Base-by-base conservation (phyloP, 2,888 invertebrate species). In the Phengaris arion region DNA sequence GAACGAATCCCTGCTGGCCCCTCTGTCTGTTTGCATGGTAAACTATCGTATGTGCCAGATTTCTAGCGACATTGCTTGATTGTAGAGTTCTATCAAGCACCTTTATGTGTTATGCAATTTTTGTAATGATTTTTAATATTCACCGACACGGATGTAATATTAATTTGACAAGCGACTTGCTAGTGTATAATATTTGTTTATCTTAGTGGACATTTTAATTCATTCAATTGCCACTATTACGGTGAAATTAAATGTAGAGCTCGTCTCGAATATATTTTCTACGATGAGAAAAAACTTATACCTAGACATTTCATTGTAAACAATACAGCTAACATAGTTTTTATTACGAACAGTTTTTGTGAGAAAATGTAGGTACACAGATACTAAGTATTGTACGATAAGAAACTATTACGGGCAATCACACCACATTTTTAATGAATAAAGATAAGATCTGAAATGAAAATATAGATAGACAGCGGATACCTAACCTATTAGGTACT, bases 141-240 rank as follows among this genome's bases (percentile, higher is more conserved):
- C 10, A n/a, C 12, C 70, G 70, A 51, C 70, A 22, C 70, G 70
- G 70, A 70, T 70, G 70, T 70, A 48, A 51, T 70, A 22, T 70
- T 51, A 70, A 70, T n/a, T 70, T 8, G 48, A 13, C 35, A 64
- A 12, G 64, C 15, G 64, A 70, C 70, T 70, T 46, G 15, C 70
- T 70, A n/a, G 15, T 70, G 48, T n/a, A 70, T n/a, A 10, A 70
- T 51, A 70, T 51, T 48, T 48, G 69, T 48, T n/a, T 8, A 6
- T 48, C 48, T 48, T 46, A 69, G 70, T 10, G 69, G 13, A 70
- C 70, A 70, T 70, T 70, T 51, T 48, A 70, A 70, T 70, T 48
- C 15, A 48, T 4, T 35, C 3, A 35, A 35, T 35, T 35, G n/a
- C 12, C n/a, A 6, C 70, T 12, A 46, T 70, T n/a, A 48, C 70